A percentile compares a stretch with the other conserved stretches of the same genome.
Evolutionary conservation across 2,888 invertebrate genomes (phyloP).

Genomic region (Zeuzera pyrina): DNA sequence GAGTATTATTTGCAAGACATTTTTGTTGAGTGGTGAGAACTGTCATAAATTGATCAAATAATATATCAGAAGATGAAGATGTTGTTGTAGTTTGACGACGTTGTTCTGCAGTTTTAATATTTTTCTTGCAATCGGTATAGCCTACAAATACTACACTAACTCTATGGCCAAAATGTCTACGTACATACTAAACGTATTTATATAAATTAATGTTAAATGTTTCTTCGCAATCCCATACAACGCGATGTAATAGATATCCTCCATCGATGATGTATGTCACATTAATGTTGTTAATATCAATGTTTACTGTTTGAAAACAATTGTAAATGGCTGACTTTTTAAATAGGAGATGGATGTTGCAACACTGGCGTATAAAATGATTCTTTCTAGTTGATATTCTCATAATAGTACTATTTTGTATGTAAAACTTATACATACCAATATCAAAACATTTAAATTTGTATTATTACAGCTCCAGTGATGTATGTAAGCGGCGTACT

Average conservation of each 20-base stretch:
- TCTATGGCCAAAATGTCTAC: conserved; percentile 16
- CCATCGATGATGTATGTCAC: too few relatives aligned
- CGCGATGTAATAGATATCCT: conserved; percentile 20
- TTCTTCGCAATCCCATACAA: conserved; percentile 20
- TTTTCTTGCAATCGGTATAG: conserved; percentile 20
- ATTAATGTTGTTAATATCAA: too few relatives aligned
- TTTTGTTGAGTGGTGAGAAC: conserved; percentile 1
- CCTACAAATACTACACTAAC: conserved; percentile 22
- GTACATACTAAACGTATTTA: conserved; percentile 18
- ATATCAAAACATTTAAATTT: too few relatives aligned
- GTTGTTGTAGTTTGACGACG: conserved; percentile 5
- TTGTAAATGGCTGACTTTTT: too few relatives aligned
- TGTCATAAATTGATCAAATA: conserved; percentile 4
- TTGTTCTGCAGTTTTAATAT: conserved; percentile 23
- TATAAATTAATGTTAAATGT: conserved; percentile 17
- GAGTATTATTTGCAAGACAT: conserved; percentile 10
- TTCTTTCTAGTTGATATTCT: too few relatives aligned
- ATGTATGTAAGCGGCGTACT: too few relatives aligned
- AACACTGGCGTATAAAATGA: too few relatives aligned
- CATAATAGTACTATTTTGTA: too few relatives aligned
- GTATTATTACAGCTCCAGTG: too few relatives aligned
- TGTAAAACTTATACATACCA: too few relatives aligned
- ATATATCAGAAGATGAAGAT: conserved; percentile 4
- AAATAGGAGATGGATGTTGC: too few relatives aligned
- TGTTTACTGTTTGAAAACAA: too few relatives aligned